phyloP scores from a whole-genome alignment of 2,113 vertebrate genomes.

The Harpagus bidentatus region DNA sequence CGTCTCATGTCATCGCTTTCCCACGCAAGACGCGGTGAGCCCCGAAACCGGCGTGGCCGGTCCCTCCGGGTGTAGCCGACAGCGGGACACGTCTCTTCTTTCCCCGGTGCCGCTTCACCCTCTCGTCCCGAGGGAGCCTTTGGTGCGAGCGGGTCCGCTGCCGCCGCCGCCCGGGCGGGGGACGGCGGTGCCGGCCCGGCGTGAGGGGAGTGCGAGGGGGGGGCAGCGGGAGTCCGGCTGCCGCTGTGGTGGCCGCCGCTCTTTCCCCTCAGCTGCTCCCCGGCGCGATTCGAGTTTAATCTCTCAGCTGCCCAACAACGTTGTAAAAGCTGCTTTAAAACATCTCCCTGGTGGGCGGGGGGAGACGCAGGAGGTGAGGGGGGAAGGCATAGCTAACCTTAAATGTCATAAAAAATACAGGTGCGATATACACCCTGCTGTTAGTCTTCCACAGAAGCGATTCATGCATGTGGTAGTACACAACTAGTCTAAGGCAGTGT shows the following conservation, averaged over 20 bases:
- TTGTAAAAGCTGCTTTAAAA: background rate
- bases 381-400: background rate
- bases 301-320: fast-evolving
- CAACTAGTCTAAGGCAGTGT: background rate
- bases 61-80: background rate
- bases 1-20: background rate
- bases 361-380: fast-evolving
- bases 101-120: background rate
- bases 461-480: no score
- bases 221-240: background rate
- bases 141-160: background rate
- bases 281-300: fast-evolving
- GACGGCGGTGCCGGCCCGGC: no score
- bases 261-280: fast-evolving
- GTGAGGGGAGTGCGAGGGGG: background rate
- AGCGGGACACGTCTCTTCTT: no score
- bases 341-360: no score
- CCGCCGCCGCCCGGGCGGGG: background rate
- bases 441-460: background rate
- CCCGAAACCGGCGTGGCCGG: no score
- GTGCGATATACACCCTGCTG: background rate
- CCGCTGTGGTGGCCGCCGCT: fast-evolving
- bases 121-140: background rate
- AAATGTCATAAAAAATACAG: background rate
- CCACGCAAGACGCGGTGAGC: background rate